phyloP scores from a whole-genome alignment of 1,140 invertebrate species.

The Parapsyche elsis region DNA sequence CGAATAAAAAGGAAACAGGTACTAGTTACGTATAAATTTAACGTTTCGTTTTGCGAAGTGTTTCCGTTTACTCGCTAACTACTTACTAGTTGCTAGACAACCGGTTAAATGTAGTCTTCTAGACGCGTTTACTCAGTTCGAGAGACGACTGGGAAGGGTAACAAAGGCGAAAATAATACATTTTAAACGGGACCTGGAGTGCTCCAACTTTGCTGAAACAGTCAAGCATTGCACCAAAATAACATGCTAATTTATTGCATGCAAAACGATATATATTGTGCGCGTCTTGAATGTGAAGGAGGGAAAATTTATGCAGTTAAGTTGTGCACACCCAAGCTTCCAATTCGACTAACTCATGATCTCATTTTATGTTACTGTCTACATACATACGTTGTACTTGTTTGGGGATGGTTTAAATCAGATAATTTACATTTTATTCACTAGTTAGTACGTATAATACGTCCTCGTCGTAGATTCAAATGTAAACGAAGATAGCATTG shows the following conservation, averaged over 20 bases:
- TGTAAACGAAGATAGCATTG: too few species aligned
- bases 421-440: too few species aligned
- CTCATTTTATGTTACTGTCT: too few species aligned
- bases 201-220: background rate
- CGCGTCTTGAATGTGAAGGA: background rate
- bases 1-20: too few species aligned
- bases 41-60: background rate
- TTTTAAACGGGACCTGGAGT: background rate
- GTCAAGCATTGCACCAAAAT: background rate
- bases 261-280: slow-evolving; percentile 3
- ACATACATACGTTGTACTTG: too few species aligned
- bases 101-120: slow-evolving; percentile 29
- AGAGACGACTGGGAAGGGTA: background rate
- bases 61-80: background rate
- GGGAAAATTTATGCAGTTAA: background rate
- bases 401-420: too few species aligned
- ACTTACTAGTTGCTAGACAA: background rate
- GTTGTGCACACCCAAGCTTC: too few species aligned
- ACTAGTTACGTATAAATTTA: slow-evolving; percentile 3
- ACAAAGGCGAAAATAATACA: slow-evolving; percentile 14
- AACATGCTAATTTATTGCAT: slow-evolving; percentile 18
- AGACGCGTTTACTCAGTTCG: slow-evolving; percentile 12
- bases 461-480: too few species aligned
- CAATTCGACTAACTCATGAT: too few species aligned
- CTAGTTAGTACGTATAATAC: too few species aligned